Percentiles rank a stretch among this genome's conserved stretches.
Conservation (phyloP, 1,140 invertebrate species). For the Nomia melanderi region DNA sequence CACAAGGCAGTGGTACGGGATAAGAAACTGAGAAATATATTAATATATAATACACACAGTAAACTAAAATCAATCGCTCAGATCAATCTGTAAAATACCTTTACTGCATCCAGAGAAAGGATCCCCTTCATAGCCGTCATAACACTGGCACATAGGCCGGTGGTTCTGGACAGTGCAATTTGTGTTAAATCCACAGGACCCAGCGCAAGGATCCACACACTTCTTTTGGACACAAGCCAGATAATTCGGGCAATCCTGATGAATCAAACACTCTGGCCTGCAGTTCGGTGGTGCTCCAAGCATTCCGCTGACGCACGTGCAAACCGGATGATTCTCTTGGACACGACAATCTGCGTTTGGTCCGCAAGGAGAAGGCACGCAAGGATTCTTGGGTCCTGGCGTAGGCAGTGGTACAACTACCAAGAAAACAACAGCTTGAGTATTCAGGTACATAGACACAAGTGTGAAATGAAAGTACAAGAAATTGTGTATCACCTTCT, state of each 20-base stretch:
- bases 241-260: constrained; percentile 89
- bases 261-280: constrained; percentile 89
- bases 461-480: too few species aligned
- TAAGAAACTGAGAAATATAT: constrained; percentile 17
- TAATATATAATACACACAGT: neutral
- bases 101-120: constrained; percentile 89
- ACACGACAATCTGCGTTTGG: constrained; percentile 89
- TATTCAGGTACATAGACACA: neutral
- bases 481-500: constrained; percentile 82
- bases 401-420: constrained; percentile 54
- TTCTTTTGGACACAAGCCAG: constrained; percentile 89
- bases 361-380: constrained; percentile 91
- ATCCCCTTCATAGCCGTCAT: constrained; percentile 89
- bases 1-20: constrained; percentile 84
- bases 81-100: constrained; percentile 78
- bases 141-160: constrained; percentile 89
- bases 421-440: too few species aligned
- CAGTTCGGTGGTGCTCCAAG: constrained; percentile 91
- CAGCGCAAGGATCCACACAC: constrained; percentile 90
- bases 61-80: neutral
- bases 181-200: constrained; percentile 91
- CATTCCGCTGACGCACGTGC: constrained; percentile 89
- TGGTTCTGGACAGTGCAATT: constrained; percentile 89
- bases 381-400: constrained; percentile 83
- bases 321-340: constrained; percentile 86